phyloP scores from a whole-genome alignment of 2,113 vertebrate species.

The Telmatochromis sp. region DNA sequence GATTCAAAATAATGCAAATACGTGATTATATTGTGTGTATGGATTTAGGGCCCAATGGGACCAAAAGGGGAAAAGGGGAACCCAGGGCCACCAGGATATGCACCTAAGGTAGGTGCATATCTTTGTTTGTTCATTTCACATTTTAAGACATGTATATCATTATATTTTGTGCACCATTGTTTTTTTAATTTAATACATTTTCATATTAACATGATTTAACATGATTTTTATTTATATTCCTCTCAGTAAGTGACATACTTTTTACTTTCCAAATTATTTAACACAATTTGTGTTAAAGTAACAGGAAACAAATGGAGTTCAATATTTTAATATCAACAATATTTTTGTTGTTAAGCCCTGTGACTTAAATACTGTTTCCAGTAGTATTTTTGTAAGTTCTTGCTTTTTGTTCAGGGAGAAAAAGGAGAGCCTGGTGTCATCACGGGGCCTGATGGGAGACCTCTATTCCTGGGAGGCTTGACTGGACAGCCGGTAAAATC shows the following conservation, averaged over 20 bases:
- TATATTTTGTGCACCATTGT: neutral
- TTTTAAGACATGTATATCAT: neutral
- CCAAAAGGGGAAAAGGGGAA: conserved; percentile 70
- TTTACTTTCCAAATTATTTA: neutral
- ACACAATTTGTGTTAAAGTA: neutral
- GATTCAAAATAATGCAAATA: neutral
- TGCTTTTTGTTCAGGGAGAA: conserved; percentile 51
- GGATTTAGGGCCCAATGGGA: conserved; percentile 58
- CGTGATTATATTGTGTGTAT: neutral
- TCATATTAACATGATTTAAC: neutral
- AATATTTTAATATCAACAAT: neutral
- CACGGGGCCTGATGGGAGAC: conserved; percentile 60
- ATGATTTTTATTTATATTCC: neutral
- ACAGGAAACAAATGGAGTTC: neutral
- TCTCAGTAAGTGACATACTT: neutral
- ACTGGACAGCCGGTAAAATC: conserved; percentile 46
- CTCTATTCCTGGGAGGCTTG: conserved; percentile 45
- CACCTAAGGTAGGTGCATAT: conserved; percentile 49
- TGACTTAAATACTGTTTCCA: neutral
- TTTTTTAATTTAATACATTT: neutral
- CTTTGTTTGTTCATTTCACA: neutral
- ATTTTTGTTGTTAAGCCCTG: neutral
- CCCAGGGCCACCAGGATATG: conserved; percentile 51
- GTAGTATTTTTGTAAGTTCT: neutral
- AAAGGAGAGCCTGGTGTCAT: conserved; percentile 73